Conservation (phyloP, 2,888 invertebrate species). For the Sarcophaga rosellei region DNA sequence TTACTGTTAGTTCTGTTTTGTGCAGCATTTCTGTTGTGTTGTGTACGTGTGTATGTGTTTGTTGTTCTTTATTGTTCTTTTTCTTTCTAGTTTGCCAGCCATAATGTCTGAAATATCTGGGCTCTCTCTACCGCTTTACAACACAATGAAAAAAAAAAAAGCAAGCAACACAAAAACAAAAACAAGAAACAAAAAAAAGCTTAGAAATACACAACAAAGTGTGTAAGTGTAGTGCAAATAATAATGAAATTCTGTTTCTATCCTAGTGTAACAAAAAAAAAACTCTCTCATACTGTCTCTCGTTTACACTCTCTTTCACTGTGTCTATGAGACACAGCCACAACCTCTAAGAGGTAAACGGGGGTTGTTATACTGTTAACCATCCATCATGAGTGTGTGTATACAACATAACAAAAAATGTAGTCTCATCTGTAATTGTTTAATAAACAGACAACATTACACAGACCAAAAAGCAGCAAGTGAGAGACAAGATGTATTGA, state of each 20-base stretch:
- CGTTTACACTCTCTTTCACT: background rate
- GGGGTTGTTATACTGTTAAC: background rate
- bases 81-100: conserved; percentile 45
- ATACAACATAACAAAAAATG: background rate
- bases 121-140: conserved; percentile 13
- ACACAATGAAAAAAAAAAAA: background rate
- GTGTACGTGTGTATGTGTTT: background rate
- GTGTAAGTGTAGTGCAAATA: background rate
- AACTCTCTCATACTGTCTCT: background rate
- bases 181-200: background rate
- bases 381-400: too few species aligned
- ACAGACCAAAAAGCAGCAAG: too few species aligned
- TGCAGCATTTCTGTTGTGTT: conserved; percentile 34
- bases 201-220: background rate
- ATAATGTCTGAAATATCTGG: conserved; percentile 58
- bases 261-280: background rate
- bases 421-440: background rate
- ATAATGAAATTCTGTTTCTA: background rate
- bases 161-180: background rate
- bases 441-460: background rate
- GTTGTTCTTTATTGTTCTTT: background rate
- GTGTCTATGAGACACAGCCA: background rate
- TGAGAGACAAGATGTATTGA: too few species aligned
- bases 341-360: background rate
- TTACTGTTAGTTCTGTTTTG: conserved; percentile 18